phyloP scores from a whole-genome alignment of 2,113 vertebrate genomes.

The Coptodon rendalli region DNA sequence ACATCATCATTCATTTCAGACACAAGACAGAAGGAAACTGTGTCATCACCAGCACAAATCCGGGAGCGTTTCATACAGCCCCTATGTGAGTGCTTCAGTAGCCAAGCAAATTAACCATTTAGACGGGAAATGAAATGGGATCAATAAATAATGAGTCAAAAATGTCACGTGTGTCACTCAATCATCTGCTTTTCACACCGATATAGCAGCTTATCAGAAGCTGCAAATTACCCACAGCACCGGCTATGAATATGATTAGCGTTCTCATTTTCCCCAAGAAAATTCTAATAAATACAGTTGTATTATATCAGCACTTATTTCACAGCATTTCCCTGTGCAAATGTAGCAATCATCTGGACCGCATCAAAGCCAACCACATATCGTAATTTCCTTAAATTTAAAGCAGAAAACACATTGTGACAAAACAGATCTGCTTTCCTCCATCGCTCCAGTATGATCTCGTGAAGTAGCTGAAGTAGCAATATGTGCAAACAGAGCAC shows the following conservation, averaged over 20 bases:
- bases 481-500: constrained; percentile 21
- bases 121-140: constrained; percentile 40
- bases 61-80: neutral
- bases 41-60: constrained; percentile 4
- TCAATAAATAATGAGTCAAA: constrained; percentile 69
- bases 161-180: constrained; percentile 67
- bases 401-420: constrained; percentile 28
- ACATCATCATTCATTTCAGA: constrained; percentile 22
- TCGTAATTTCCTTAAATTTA: constrained; percentile 26
- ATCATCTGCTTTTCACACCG: constrained; percentile 44
- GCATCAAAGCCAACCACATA: constrained; percentile 29
- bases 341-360: constrained; percentile 23
- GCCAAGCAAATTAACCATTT: constrained; percentile 51
- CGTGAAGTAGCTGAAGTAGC: constrained; percentile 10
- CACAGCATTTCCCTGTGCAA: constrained; percentile 30
- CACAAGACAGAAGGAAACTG: neutral
- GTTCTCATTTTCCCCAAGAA: constrained; percentile 54
- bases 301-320: constrained; percentile 36
- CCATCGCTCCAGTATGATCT: neutral
- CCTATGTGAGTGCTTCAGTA: neutral
- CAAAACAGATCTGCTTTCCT: constrained; percentile 22
- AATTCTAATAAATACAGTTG: constrained; percentile 54
- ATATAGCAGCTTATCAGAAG: constrained; percentile 50
- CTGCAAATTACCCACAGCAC: constrained; percentile 60
- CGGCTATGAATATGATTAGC: constrained; percentile 71